These are phyloP conservation scores for Sinosuthora webbiana DNA, from an alignment of 2,113 vertebrate genomes.

Conservation along the genomic window DNA sequence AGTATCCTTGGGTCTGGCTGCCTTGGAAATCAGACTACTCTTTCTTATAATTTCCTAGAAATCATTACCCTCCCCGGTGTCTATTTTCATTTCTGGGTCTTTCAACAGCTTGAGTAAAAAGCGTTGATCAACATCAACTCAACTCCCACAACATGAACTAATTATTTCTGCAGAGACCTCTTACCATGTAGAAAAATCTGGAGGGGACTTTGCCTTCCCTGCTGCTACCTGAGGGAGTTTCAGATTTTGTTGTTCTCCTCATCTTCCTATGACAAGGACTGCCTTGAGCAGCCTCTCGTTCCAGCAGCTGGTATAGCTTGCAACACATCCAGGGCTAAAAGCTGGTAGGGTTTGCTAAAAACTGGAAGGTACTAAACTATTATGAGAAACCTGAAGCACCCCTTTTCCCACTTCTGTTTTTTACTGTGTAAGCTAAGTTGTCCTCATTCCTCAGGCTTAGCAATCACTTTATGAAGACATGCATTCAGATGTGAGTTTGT, in stretches of 20 bases:
- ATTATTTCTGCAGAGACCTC: constrained; percentile 31
- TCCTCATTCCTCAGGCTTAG: background rate
- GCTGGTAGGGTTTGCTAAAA: background rate
- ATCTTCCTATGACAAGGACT: background rate
- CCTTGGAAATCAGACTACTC: background rate
- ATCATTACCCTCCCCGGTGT: background rate
- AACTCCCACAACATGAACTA: background rate
- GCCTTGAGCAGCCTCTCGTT: background rate
- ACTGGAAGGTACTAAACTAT: background rate
- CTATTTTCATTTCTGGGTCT: constrained; percentile 24
- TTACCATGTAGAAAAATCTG: constrained; percentile 11
- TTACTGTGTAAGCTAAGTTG: background rate
- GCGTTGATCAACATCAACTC: background rate
- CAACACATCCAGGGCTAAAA: background rate
- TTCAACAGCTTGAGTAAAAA: constrained; percentile 34
- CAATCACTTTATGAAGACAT: background rate
- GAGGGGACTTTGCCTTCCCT: background rate
- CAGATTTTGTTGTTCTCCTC: background rate
- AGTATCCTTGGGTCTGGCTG: background rate
- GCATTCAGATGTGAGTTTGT: background rate
- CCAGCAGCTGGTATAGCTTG: background rate
- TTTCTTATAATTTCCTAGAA: constrained; percentile 40
- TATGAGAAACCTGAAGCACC: background rate
- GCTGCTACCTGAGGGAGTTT: background rate
- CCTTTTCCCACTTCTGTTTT: background rate